Evolutionary conservation across 1,140 invertebrate genomes (phyloP), one percentile per base, ranked within the genome.

Genomic region (Philopotamus ludificatus): DNA sequence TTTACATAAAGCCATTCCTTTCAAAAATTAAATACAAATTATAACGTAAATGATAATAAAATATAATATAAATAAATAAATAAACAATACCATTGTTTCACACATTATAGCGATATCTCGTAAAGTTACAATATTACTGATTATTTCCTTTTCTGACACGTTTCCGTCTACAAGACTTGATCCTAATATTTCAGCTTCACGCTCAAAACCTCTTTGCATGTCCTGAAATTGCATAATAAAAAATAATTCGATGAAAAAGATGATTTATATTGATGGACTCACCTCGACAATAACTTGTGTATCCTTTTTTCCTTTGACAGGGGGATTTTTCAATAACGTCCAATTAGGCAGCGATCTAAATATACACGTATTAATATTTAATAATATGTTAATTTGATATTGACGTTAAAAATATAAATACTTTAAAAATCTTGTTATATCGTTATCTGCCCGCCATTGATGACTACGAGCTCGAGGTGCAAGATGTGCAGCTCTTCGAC

Each of bases 401-500:
- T n/a, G n/a, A 34, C 12, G 12, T 34, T 42, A 47, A 47, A n/a
- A 50, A 18, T 50, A 39, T 10, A 49, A 21, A 73, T 82, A 88
- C 85, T 91, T 91, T 65, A 93, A 84, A 78, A 95, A 94, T 65
- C 93, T 79, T 75, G 88, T 94, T 59, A 98, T 97, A 75, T 98
- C 95, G 69, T 95, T 92, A 78, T 98, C 95, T 68, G 94, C 93
- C 1, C 95, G 84, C 95, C 95, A 97, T 22, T 89, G 87, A 3
- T 93, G 91, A 72, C 92, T 94, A 63, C 94, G 89, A 26, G 94
- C 54, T 18, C 42, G 94, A 76, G 45, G 87, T 81, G 89, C 84
- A 71, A 90, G 85, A 41, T 83, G 84, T 16, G 91, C 81, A 71
- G 90, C 87, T 72, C 87, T 82, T 71, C 88, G 84, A 39, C 85